Base-by-base conservation (phyloP, 1,140 invertebrate genomes). In the Tetranychus cinnabarinus region DNA sequence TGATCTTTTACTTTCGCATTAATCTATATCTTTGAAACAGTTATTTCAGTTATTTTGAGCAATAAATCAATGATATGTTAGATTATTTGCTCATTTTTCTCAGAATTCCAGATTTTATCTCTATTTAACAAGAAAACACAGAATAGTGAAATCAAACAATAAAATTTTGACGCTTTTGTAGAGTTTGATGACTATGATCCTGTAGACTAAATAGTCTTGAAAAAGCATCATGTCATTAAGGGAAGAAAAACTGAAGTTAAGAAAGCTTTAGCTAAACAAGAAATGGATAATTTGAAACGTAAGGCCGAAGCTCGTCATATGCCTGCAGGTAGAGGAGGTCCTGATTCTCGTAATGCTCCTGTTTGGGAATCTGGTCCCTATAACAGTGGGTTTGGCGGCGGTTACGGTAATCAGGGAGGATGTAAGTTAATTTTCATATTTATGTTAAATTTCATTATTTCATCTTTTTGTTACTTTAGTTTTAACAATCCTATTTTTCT, bases 141-240 rank as follows among this genome's bases (percentile, higher is more conserved):
- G 23, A 23, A 23, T 23, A 23, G 23, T 23, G 23, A 23, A 23
- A 23, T 23, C 23, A 23, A 23, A 23, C 23, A 23, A 23, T 23
- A 0, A 23, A 23, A 23, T 23, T 23, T 23, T 23, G 23, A 23
- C 23, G 23, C 85, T 10, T 95, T 95, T 72, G 84, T 96, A 31
- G 88, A 91, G 72, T 96, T 91, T 71, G 87, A 93, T 72, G 90
- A 95, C 71, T 93, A 92, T 72, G 90, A 95, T 76, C 83, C 88
- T 15, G 90, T 96, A 62, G 89, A 95, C 69, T 93, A 95, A 77
- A 84, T 91, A 68, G 87, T 88, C 7, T 62, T 67, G 67, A 67
- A 65, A 67, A 74, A 70, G 62, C 66, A 68, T 37, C 74, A 76
- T 64, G 67, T 70, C 55, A 69, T 77, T 33, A 72, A 73, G 65